Percentiles rank a stretch among this genome's conserved stretches.
phyloP scores from a whole-genome alignment of 2,113 vertebrate genomes.

The Suncus etruscus region DNA sequence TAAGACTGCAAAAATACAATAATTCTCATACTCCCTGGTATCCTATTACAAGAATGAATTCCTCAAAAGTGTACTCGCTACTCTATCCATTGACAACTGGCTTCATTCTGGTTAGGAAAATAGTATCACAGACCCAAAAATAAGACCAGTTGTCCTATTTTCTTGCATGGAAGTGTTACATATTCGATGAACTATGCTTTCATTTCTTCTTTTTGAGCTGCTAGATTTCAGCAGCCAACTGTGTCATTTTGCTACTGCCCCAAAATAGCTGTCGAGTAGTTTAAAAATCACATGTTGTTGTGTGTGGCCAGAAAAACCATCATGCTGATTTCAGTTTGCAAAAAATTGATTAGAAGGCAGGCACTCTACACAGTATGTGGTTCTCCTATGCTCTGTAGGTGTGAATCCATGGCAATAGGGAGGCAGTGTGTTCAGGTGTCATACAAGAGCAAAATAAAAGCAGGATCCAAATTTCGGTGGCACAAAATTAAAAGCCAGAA shows the following conservation, averaged over 20 bases:
- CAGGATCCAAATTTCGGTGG: background rate
- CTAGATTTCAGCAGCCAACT: slow-evolving; percentile 80
- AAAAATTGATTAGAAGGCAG: slow-evolving; percentile 30
- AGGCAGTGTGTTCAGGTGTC: background rate
- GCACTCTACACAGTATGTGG: background rate
- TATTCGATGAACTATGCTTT: slow-evolving; percentile 80
- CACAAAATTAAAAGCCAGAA: background rate
- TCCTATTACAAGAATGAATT: slow-evolving; percentile 25
- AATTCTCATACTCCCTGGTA: background rate
- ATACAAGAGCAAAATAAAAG: background rate
- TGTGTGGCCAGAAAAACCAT: slow-evolving; percentile 69
- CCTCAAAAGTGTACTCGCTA: slow-evolving; percentile 65
- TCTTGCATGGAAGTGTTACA: slow-evolving; percentile 78
- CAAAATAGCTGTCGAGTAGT: slow-evolving; percentile 80
- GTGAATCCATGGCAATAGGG: background rate
- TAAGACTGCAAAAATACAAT: background rate
- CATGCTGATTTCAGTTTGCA: slow-evolving; percentile 47
- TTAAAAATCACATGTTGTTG: slow-evolving; percentile 74
- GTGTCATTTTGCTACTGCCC: slow-evolving; percentile 74
- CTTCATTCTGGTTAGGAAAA: slow-evolving; percentile 56
- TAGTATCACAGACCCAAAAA: slow-evolving; percentile 77
- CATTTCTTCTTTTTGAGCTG: slow-evolving; percentile 78
- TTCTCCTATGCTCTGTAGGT: background rate
- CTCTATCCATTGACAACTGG: background rate
- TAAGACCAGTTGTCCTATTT: slow-evolving; percentile 75